Percentiles rank a stretch among this genome's conserved stretches.
Conservation (phyloP, 2,888 invertebrate genomes). For the Drosophila parthenogenetica region DNA sequence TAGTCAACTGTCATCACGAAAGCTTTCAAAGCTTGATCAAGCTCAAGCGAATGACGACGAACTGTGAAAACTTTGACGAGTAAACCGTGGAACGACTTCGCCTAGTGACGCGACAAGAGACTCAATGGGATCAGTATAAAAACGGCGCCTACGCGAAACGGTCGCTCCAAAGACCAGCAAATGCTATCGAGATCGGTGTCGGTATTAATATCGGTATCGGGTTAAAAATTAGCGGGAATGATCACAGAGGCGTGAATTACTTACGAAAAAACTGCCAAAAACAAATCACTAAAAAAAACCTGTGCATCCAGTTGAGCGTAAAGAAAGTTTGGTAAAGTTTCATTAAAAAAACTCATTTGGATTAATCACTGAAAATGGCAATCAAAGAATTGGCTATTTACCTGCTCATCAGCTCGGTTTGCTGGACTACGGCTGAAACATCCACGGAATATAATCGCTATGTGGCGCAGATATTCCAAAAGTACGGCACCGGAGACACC, state of each 20-base stretch:
- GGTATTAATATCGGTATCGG: slow-evolving; percentile 8
- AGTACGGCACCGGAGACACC: slow-evolving; percentile 83
- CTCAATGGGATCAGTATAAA: slow-evolving; percentile 62
- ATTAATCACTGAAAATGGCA: slow-evolving; percentile 49
- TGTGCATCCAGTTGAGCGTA: slow-evolving; percentile 19
- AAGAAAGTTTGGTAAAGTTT: slow-evolving; percentile 14
- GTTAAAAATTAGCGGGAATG: slow-evolving; percentile 48
- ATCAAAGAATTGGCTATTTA: slow-evolving; percentile 26
- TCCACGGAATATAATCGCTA: slow-evolving; percentile 84
- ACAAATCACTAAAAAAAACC: background rate
- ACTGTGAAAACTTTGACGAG: slow-evolving; percentile 41
- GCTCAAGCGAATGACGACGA: slow-evolving; percentile 19
- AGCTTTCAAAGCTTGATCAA: slow-evolving; percentile 60
- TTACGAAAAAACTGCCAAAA: slow-evolving; percentile 23
- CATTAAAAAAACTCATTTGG: slow-evolving; percentile 18
- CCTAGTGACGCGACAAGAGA: slow-evolving; percentile 12
- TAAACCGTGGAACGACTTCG: slow-evolving; percentile 2
- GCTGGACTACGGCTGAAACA: slow-evolving; percentile 25
- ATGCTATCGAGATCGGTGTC: slow-evolving; percentile 56
- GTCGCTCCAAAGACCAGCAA: slow-evolving; percentile 60
- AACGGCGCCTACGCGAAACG: slow-evolving; percentile 49
- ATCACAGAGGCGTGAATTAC: slow-evolving; percentile 20
- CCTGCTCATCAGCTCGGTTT: slow-evolving; percentile 33
- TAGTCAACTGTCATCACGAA: slow-evolving; percentile 15
- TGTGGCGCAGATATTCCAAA: slow-evolving; percentile 83